Conservation (phyloP, 2,888 invertebrate species). For the Antheraea yamamai region DNA sequence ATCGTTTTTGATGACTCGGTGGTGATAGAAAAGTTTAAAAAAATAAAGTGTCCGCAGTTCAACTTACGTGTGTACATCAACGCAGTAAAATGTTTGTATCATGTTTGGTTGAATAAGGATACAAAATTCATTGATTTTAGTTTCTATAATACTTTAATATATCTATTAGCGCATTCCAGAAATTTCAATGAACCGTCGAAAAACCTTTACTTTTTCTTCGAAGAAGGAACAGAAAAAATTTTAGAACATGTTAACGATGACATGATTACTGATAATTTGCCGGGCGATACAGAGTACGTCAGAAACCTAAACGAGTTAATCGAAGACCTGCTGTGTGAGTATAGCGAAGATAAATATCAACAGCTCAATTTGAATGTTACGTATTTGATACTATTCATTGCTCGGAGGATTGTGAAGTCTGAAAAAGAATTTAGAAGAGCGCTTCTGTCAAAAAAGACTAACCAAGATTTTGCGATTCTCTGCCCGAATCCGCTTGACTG, state of each 20-base stretch:
- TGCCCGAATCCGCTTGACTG: conserved; percentile 8
- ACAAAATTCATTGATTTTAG: not conserved
- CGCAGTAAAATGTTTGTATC: conserved; percentile 8
- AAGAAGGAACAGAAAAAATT: not conserved
- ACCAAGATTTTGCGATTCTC: conserved; percentile 10
- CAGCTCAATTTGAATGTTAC: conserved; percentile 19
- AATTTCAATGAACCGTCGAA: conserved; percentile 1
- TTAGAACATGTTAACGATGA: not conserved
- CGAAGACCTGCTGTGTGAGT: not conserved
- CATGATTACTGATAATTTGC: not conserved
- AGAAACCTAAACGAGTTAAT: conserved; percentile 10
- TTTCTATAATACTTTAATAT: not conserved
- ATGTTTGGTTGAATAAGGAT: not conserved
- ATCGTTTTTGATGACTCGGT: conserved; percentile 15
- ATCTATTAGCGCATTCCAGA: conserved; percentile 2
- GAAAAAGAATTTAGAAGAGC: not conserved
- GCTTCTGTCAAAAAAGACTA: not conserved
- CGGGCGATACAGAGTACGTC: not conserved
- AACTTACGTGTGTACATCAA: conserved; percentile 14
- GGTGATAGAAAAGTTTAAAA: conserved; percentile 11
- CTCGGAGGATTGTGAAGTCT: conserved; percentile 10
- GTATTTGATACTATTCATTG: conserved; percentile 8
- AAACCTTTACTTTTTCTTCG: conserved; percentile 7
- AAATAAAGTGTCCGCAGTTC: conserved; percentile 8
- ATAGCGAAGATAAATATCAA: conserved; percentile 14